Base-by-base conservation (phyloP, 1,140 invertebrate species). In the Oscheius sp. region DNA sequence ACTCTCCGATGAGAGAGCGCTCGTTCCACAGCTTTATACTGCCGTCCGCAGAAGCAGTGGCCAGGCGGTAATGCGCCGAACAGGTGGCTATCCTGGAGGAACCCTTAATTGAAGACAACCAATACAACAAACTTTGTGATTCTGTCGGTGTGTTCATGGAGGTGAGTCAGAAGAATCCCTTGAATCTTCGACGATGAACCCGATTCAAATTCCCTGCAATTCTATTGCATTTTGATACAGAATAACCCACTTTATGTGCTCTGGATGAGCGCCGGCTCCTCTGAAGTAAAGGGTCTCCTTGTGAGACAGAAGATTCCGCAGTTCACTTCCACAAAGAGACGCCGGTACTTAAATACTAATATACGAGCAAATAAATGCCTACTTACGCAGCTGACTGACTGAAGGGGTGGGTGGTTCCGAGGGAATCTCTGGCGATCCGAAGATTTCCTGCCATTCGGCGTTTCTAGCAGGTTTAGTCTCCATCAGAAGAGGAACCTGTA, bases 71-170 rank as follows among this genome's bases (percentile, higher is more conserved):
- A 20, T 58, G 32, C 10, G 73, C 73, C 0, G 58, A 34, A n/a
- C 46, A 52, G 3, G 67, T 10, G 13, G 68, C 73, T 3, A 75
- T 23, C 73, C 73, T 75, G 29, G 26, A 74, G 71, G 34, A 18
- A 64, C 2, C 3, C 28, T 15, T 7, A 7, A 35, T 4, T 26
- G 1, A 10, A 18, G 35, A 2, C 3, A 1, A 59, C 3, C 23
- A 10, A 31, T 10, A 49, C 7, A 28, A 55, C 62, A 35, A 36
- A 75, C 68, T 75, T 63, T 34, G 68, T 52, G 4, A 75, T 34
- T 20, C 58, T 64, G 3, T 31, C 63, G 4, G 59, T 36, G 34
- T 75, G 73, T n/a, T 75, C 73, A 46, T 75, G 73, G 34, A 75
- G 42, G 58, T 72, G 67, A 1, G 73, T 70, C 18, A 75, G 46